Evolutionary conservation across 2,888 invertebrate genomes (phyloP).

Genomic region (Melitaea athalia): DNA sequence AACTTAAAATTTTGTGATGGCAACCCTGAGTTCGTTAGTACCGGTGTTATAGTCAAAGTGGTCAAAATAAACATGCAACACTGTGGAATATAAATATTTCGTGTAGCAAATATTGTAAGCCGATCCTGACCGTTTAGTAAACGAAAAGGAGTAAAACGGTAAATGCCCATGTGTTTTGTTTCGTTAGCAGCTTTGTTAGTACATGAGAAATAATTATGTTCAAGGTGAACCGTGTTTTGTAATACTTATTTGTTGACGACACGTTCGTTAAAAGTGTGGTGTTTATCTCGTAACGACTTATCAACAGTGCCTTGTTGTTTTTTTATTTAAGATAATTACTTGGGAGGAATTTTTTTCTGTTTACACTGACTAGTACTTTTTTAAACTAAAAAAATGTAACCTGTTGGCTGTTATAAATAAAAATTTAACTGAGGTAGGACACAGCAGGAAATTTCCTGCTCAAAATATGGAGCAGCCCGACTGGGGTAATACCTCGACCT

Average conservation of each 20-base stretch:
- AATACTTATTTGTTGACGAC: slow-evolving; percentile 29
- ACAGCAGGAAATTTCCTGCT: too few species aligned
- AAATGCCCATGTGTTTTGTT: slow-evolving; percentile 23
- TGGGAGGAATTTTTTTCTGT: not conserved
- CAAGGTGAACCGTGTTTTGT: slow-evolving; percentile 36
- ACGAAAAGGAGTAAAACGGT: slow-evolving; percentile 13
- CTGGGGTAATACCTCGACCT: too few species aligned
- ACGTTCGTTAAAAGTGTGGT: not conserved
- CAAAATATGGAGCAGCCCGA: too few species aligned
- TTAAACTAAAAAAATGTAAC: not conserved
- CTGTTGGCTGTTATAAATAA: too few species aligned
- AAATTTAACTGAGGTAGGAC: too few species aligned
- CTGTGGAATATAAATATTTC: slow-evolving; percentile 18
- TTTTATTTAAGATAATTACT: not conserved
- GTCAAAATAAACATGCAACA: slow-evolving; percentile 18
- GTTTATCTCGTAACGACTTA: not conserved
- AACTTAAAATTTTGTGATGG: too few species aligned
- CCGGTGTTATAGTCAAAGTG: not conserved
- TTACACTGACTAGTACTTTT: not conserved
- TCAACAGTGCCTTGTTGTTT: not conserved
- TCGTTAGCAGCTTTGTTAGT: slow-evolving; percentile 18
- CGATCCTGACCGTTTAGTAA: slow-evolving; percentile 20
- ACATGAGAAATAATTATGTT: slow-evolving; percentile 19
- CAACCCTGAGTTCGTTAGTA: too few species aligned
- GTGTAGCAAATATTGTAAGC: slow-evolving; percentile 17